Evolutionary conservation across 2,888 invertebrate species (phyloP), one percentile per base, ranked within the genome.

Genomic region (Drosophila macrospina): DNA sequence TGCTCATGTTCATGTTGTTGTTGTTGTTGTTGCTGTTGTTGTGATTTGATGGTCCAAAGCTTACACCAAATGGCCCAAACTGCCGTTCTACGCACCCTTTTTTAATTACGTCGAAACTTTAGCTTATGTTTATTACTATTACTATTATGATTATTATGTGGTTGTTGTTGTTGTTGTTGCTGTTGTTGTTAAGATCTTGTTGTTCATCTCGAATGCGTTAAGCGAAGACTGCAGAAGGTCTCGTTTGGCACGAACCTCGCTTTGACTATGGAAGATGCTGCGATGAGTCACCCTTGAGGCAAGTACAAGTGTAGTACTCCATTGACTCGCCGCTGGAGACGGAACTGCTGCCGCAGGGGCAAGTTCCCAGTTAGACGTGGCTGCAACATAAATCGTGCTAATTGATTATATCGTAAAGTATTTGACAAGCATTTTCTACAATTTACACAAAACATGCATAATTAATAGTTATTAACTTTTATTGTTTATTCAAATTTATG

Each of bases 381-480:
- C 70, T 86, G 85, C 85, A 88, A 77, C 88, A 88, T 86, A 88
- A 86, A 71, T 88, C 85, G 84, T 86, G 85, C 79, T 84, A 86
- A 86, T 86, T 81, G 88, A 86, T 86, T 78, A 69, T 79, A 86
- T 88, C 85, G 79, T 69, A 63, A 66, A 62, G 51, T 69, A 65
- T 82, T 86, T 83, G 79, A 83, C 87, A 86, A 69, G 54, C 78
- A 50, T 70, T 84, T 82, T 73, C 45, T 62, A 67, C 72, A 64
- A 82, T 73, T 78, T 69, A 71, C 65, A 66, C 64, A 65, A 78
- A 87, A 87, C 87, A 87, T 85, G 86, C 86, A 87, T 87, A 85
- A 86, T 86, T 86, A 86, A 84, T 79, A 79, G 75, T 67, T 80
- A 88, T 86, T 86, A 79, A 69, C 36, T 67, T 62, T 67, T 64